A percentile compares a stretch with the other conserved stretches of the same genome.
Conservation (phyloP, 1,140 invertebrate species). For the Halictus rubicundus region DNA sequence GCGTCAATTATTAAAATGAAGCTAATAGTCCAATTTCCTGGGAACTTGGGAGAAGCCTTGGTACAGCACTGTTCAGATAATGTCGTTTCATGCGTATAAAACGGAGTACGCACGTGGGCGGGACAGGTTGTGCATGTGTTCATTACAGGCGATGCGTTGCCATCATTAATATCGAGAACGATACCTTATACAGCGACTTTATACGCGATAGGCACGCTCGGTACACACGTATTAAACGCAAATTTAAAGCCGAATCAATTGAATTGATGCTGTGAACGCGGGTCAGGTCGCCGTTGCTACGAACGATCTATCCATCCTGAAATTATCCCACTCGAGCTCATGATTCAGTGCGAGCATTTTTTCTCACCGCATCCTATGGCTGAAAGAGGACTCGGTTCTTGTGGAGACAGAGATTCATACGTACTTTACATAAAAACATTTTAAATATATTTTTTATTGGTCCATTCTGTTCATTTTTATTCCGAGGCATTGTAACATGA, state of each 20-base stretch:
- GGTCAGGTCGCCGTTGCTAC: background rate
- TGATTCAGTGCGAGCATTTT: too few species aligned
- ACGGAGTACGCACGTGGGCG: constrained; percentile 54
- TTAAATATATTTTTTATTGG: too few species aligned
- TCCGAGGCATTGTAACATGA: too few species aligned
- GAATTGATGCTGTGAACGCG: constrained; percentile 28
- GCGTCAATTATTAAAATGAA: constrained; percentile 14
- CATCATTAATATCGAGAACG: constrained; percentile 63
- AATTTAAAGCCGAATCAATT: constrained; percentile 39
- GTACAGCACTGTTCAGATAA: constrained; percentile 31
- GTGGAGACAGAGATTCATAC: too few species aligned
- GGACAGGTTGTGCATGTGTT: constrained; percentile 59
- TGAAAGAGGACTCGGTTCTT: too few species aligned
- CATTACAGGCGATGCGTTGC: constrained; percentile 57
- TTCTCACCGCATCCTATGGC: too few species aligned
- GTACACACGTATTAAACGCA: constrained; percentile 6
- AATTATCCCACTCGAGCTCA: too few species aligned
- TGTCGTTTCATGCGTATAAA: constrained; percentile 33
- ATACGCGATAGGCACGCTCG: constrained; percentile 6
- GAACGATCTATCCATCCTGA: too few species aligned
- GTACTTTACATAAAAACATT: too few species aligned
- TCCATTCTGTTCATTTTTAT: too few species aligned
- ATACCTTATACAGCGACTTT: constrained; percentile 52
- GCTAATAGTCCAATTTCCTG: constrained; percentile 23
- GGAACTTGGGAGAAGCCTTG: background rate